Conservation (phyloP, 1,140 invertebrate genomes). For the Bombyx mori region ASM3026992v2 NC_085124.1:9742501-9743000, state of each 20-base stretch:
- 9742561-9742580: too few relatives aligned
- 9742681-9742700: neutral
- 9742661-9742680: too few relatives aligned
- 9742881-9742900: too few relatives aligned
- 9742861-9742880: neutral
- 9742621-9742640: neutral
- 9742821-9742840: conserved; percentile 10
- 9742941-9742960: too few relatives aligned
- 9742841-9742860: conserved; percentile 10
- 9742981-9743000: too few relatives aligned
- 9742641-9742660: too few relatives aligned
- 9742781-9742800: neutral
- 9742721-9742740: neutral
- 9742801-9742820: conserved; percentile 15
- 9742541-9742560: too few relatives aligned
- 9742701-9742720: neutral
- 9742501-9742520: too few relatives aligned
- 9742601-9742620: neutral
- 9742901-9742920: too few relatives aligned
- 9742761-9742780: neutral
- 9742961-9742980: too few relatives aligned
- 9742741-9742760: neutral
- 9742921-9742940: too few relatives aligned
- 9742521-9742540: too few relatives aligned
- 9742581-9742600: neutral